A percentile compares a stretch with the other conserved stretches of the same genome.
Evolutionary conservation across 2,888 invertebrate species (phyloP).

Genomic region (Unio pictorum): DNA sequence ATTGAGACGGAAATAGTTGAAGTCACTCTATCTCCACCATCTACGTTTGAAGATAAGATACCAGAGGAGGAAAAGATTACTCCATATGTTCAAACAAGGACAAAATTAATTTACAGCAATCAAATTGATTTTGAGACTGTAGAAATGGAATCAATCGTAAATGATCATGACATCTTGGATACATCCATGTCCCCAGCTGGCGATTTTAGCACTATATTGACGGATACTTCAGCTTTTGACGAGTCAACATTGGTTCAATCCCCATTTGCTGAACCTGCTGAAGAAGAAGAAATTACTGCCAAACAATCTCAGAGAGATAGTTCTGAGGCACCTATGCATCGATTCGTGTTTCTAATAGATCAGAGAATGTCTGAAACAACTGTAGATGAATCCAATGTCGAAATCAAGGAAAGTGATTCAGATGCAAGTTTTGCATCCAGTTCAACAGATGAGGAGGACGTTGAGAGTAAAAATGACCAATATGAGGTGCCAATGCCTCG

Average conservation of each 20-base stretch:
- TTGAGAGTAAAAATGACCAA: conserved; percentile 1
- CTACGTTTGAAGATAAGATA: conserved; percentile 21
- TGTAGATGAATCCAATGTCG: neutral
- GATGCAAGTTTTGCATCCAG: conserved; percentile 4
- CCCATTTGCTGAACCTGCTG: conserved; percentile 27
- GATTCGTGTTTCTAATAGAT: too few species aligned
- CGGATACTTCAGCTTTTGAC: too few species aligned
- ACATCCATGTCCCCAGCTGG: too few species aligned
- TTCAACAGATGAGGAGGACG: conserved; percentile 10
- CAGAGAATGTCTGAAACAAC: too few species aligned
- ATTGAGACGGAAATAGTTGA: conserved; percentile 1
- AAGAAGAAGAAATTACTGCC: conserved; percentile 48
- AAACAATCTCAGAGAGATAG: conserved; percentile 27
- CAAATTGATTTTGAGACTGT: conserved; percentile 28
- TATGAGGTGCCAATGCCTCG: conserved; percentile 3
- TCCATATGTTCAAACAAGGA: conserved; percentile 16
- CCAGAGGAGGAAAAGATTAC: conserved; percentile 28
- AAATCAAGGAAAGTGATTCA: conserved; percentile 3
- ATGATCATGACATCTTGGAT: too few species aligned
- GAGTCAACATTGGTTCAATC: conserved; percentile 17
- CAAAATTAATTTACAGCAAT: conserved; percentile 22
- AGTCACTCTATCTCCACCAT: conserved; percentile 27
- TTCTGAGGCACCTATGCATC: conserved; percentile 3
- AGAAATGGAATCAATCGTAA: too few species aligned
- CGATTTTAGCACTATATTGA: too few species aligned